Evolutionary conservation across 1,140 invertebrate species (phyloP), one percentile per base, ranked within the genome.

Genomic region (Bombus cullumanus): DNA sequence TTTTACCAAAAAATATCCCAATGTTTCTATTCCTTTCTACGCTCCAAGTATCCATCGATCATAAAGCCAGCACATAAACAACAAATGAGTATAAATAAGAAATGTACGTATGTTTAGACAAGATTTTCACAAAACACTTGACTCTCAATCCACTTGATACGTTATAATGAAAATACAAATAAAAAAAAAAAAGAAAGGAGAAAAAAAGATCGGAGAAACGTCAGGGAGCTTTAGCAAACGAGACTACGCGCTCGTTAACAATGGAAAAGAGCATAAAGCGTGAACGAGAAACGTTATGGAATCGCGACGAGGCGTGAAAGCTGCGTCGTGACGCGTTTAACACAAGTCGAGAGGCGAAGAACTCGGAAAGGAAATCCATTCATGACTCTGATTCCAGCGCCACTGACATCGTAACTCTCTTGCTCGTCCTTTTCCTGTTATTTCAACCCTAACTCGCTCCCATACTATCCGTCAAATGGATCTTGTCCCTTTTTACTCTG

Each of bases 321-420:
- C 18, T 47, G 31, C 39, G n/a, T 41, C 22, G 77, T 68, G 66
- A 47, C 62, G 62, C 37, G 59, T 64, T 79, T 43, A 79, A 68
- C 64, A 69, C 28, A n/a, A 25, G 62, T 25, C 41, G 77, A 68
- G n/a, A 28, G 62, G 12, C 25, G 64, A 31, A 39, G 15, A 43
- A 4, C 28, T 39, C n/a, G 22, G 10, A 47, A 47, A 66, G 22
- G 10, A 47, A 47, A 66, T 80, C 41, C 41, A 80, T 80, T 69
- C 62, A 69, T 37, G 62, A 37, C 34, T 43, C 41, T 28, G 77
- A 80, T 80, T 80, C 37, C 64, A 69, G 41, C 25, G 5, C 31
- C 34, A 53, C 22, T n/a, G 77, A 73, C 4, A 43, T 41, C 66
- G 43, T 80, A 71, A 57, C n/a, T 12, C n/a, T 82, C 47, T 53